Evolutionary conservation across 2,113 vertebrate genomes (phyloP).

Genomic region (Phainopepla nitens): DNA sequence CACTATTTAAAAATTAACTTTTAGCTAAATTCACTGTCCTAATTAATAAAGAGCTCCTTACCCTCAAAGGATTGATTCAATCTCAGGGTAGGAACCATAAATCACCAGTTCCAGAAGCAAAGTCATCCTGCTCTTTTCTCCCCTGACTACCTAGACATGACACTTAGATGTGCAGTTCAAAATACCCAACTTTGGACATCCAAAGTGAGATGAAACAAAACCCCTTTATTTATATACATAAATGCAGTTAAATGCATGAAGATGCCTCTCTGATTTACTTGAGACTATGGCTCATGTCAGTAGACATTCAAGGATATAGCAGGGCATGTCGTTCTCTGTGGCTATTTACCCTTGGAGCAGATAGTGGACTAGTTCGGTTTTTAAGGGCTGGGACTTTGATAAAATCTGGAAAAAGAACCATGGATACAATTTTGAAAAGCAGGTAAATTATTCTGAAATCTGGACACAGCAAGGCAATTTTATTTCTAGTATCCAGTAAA

Average conservation of each 20-base stretch:
- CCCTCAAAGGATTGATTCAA: background rate
- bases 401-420: background rate
- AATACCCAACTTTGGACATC: background rate
- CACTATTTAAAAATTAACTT: background rate
- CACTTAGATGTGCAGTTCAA: rapidly evolving
- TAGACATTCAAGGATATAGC: background rate
- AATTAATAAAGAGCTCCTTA: background rate
- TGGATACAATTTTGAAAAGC: background rate
- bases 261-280: background rate
- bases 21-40: background rate
- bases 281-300: background rate
- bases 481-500: background rate
- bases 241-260: background rate
- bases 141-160: rapidly evolving
- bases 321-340: background rate
- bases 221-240: background rate
- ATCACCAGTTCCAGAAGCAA: background rate
- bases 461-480: background rate
- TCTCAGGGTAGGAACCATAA: background rate
- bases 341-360: background rate
- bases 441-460: background rate
- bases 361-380: background rate
- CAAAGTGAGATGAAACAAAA: background rate
- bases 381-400: background rate
- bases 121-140: background rate